Percentiles rank a stretch among this genome's conserved stretches.
phyloP scores from a whole-genome alignment of 2,113 vertebrate species.

The Apodemus speciosus region DNA sequence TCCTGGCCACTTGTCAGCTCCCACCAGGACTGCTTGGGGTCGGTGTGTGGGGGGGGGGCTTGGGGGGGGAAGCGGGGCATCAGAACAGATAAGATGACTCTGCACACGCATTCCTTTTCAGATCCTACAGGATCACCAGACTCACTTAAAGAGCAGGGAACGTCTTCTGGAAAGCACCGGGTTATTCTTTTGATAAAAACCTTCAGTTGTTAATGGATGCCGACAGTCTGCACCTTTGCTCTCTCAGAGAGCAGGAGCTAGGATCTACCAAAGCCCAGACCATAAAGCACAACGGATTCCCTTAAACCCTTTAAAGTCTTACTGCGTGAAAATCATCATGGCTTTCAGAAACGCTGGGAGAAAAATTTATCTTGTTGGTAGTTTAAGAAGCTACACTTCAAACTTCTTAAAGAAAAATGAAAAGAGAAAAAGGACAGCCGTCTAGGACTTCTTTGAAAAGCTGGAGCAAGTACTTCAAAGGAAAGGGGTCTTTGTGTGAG shows the following conservation, averaged over 20 bases:
- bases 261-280: constrained; percentile 81
- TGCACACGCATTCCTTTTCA: constrained; percentile 2
- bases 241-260: constrained; percentile 79
- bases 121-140: constrained; percentile 24
- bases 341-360: constrained; percentile 83
- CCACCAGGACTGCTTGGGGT: not conserved
- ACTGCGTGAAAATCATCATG: constrained; percentile 84
- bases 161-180: constrained; percentile 76
- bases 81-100: not conserved
- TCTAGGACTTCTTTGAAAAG: constrained; percentile 84
- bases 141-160: constrained; percentile 46
- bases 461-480: constrained; percentile 86
- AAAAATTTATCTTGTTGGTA: constrained; percentile 85
- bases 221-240: constrained; percentile 74
- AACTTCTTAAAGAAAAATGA: constrained; percentile 70
- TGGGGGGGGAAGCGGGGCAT: too few relatives aligned
- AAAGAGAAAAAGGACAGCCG: constrained; percentile 77
- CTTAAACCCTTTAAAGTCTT: constrained; percentile 84
- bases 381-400: constrained; percentile 85
- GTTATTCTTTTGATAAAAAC: constrained; percentile 81
- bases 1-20: not conserved
- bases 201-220: constrained; percentile 77
- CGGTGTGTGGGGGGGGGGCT: too few relatives aligned
- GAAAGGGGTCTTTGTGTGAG: constrained; percentile 85
- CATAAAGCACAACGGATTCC: constrained; percentile 84